Percentiles rank a stretch among this genome's conserved stretches.
Evolutionary conservation across 1,140 invertebrate genomes (phyloP).

Genomic region (Plutomurus gul): DNA sequence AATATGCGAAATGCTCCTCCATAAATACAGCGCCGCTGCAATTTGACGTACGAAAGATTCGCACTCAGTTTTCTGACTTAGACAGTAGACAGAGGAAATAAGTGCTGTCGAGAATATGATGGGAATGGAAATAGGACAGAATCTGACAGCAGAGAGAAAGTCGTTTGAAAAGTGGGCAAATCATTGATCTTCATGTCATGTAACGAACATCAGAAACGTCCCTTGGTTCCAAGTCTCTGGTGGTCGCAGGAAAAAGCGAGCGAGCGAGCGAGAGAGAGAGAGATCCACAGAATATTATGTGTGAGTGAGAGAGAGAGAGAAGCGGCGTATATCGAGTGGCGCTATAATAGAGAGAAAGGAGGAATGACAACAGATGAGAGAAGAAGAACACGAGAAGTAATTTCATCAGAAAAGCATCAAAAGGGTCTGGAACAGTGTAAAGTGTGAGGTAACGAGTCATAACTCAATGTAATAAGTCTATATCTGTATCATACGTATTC

Average conservation of each 20-base stretch:
- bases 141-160: neutral
- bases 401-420: conserved; percentile 16
- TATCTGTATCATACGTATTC: neutral
- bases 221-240: neutral
- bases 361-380: neutral
- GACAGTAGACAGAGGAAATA: neutral
- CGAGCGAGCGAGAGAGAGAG: neutral
- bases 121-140: conserved; percentile 6
- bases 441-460: neutral
- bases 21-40: too few species aligned
- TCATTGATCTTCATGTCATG: conserved; percentile 27
- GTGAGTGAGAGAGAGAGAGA: neutral
- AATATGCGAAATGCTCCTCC: too few species aligned
- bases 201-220: neutral
- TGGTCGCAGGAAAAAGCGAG: neutral
- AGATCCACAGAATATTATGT: neutral
- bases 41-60: too few species aligned
- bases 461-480: conserved; percentile 1
- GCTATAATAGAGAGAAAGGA: neutral
- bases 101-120: neutral
- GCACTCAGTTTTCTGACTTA: neutral
- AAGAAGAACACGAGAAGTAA: neutral
- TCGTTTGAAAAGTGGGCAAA: conserved; percentile 10
- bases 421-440: neutral
- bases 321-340: too few species aligned